phyloP scores from a whole-genome alignment of 1,140 invertebrate genomes.

The Drosophila triauraria region DNA sequence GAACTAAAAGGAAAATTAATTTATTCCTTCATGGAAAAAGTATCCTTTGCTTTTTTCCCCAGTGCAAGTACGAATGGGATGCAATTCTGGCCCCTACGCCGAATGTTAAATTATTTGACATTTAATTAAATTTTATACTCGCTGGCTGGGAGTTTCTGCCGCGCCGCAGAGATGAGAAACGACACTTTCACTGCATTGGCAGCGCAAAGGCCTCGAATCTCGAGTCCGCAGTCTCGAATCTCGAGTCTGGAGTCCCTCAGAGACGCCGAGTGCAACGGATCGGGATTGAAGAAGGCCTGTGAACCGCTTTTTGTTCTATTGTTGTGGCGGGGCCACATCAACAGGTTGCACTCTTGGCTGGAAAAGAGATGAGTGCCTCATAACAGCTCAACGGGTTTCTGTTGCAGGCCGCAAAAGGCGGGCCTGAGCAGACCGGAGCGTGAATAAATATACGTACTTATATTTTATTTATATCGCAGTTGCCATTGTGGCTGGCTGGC shows the following conservation, averaged over 20 bases:
- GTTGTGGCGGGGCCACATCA: slow-evolving; percentile 46
- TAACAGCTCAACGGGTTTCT: slow-evolving; percentile 68
- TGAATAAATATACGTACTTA: slow-evolving; percentile 44
- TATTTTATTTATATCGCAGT: slow-evolving; percentile 78
- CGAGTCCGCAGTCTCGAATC: slow-evolving; percentile 5
- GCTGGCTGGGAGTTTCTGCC: slow-evolving; percentile 20
- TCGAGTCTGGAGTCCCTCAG: neutral
- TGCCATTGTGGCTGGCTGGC: slow-evolving; percentile 50
- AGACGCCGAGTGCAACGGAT: slow-evolving; percentile 40
- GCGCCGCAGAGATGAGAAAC: slow-evolving; percentile 68
- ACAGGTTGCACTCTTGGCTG: slow-evolving; percentile 60
- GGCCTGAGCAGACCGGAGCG: slow-evolving; percentile 34
- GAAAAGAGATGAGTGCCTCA: slow-evolving; percentile 66
- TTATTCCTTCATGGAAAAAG: no score
- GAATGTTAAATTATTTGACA: slow-evolving; percentile 79
- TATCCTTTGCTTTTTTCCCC: no score
- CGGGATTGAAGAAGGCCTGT: slow-evolving; percentile 24
- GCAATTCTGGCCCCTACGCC: slow-evolving; percentile 45
- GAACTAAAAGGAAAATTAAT: no score
- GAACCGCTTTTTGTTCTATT: slow-evolving; percentile 71
- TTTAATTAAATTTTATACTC: slow-evolving; percentile 71
- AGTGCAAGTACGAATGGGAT: slow-evolving; percentile 65
- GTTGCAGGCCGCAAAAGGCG: slow-evolving; percentile 49
- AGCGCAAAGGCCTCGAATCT: slow-evolving; percentile 19
- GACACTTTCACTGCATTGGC: slow-evolving; percentile 77